Evolutionary conservation across 2,113 vertebrate genomes (phyloP).

Genomic region (Calidris pygmaea): DNA sequence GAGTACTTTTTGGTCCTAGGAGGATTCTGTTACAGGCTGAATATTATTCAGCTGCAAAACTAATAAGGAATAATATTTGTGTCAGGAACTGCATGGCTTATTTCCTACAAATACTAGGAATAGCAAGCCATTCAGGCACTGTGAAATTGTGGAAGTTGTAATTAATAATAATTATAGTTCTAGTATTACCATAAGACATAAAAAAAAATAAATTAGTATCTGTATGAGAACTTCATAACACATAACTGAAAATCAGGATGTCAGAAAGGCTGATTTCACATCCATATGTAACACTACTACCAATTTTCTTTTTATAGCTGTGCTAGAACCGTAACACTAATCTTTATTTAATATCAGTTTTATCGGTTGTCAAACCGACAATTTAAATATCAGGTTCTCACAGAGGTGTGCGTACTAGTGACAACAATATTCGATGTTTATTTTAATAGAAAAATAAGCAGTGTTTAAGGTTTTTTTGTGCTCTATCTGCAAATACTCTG

Average conservation of each 20-base stretch:
- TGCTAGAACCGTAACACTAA: not conserved
- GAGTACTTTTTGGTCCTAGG: conserved; percentile 37
- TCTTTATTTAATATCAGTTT: not conserved
- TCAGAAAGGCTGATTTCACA: not conserved
- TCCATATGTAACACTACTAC: not conserved
- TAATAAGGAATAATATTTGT: conserved; percentile 31
- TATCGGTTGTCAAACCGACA: not conserved
- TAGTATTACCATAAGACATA: not conserved
- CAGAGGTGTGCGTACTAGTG: not conserved
- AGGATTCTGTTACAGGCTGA: conserved; percentile 58
- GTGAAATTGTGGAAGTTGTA: not conserved
- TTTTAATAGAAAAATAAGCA: not conserved
- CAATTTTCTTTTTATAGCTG: not conserved
- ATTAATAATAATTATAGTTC: conserved; percentile 30
- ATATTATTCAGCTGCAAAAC: conserved; percentile 51
- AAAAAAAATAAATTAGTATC: not conserved
- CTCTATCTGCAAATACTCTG: not conserved
- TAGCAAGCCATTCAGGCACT: not conserved
- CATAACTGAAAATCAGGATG: not conserved
- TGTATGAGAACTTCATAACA: not conserved
- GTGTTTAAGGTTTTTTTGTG: not conserved
- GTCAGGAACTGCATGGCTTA: conserved; percentile 15
- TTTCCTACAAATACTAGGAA: conserved; percentile 24
- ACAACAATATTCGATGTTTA: not conserved
- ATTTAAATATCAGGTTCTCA: not conserved